phyloP scores from a whole-genome alignment of 2,797 vertebrate species.

The Pseudocheirus occidentalis region DNA sequence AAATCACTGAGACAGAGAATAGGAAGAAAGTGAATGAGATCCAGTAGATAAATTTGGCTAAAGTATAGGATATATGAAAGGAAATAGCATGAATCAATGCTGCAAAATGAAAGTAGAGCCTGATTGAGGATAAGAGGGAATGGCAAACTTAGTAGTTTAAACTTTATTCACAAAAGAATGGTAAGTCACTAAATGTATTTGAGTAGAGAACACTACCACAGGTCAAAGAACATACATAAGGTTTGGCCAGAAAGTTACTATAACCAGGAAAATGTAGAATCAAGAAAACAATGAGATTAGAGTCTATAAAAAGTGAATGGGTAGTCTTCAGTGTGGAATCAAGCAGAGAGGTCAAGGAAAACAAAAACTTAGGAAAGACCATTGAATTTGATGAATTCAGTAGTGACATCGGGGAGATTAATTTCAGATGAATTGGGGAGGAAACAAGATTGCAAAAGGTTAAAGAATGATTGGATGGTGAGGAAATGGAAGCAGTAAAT shows the following conservation, averaged over 20 bases:
- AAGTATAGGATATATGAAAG: neutral
- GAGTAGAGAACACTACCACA: neutral
- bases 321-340: neutral
- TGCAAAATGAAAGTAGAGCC: neutral
- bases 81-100: neutral
- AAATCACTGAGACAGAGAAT: neutral
- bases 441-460: neutral
- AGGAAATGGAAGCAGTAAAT: neutral
- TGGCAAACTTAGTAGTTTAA: neutral
- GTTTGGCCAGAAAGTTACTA: neutral
- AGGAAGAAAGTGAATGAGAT: neutral
- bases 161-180: neutral
- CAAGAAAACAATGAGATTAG: neutral
- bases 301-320: neutral
- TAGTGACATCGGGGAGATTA: neutral
- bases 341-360: neutral
- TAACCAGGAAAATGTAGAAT: neutral
- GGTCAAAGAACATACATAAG: neutral
- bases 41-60: neutral
- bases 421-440: neutral
- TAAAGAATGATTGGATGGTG: neutral
- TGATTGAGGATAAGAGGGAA: neutral
- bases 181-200: neutral
- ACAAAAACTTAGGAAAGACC: neutral
- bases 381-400: neutral